Percentiles rank a stretch among this genome's conserved stretches.
Evolutionary conservation across 2,888 invertebrate genomes (phyloP).

Genomic region (Myopa tessellatipennis): DNA sequence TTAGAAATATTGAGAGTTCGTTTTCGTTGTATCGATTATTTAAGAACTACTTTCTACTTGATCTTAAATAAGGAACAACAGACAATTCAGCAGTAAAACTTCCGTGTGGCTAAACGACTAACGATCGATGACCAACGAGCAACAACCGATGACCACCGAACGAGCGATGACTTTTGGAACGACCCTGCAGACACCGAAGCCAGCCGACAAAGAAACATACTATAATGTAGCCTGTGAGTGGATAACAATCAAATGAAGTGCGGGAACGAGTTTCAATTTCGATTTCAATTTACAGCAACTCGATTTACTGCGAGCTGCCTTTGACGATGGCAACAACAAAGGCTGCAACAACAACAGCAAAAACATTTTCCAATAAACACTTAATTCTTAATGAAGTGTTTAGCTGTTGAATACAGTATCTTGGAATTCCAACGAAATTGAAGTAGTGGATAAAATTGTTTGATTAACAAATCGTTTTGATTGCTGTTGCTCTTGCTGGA

Average conservation of each 20-base stretch:
- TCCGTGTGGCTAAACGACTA: not conserved
- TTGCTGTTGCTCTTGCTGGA: slow-evolving; percentile 18
- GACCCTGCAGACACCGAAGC: not conserved
- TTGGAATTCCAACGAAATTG: slow-evolving; percentile 16
- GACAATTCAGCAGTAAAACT: not conserved
- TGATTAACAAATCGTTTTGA: slow-evolving; percentile 30
- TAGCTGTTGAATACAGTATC: slow-evolving; percentile 19
- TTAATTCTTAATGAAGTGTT: slow-evolving; percentile 27
- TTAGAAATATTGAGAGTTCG: too few relatives aligned
- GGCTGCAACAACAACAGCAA: slow-evolving; percentile 6
- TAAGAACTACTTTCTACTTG: too few relatives aligned
- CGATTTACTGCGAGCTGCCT: not conserved
- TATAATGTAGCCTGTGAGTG: slow-evolving; percentile 24
- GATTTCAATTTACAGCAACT: slow-evolving; percentile 14
- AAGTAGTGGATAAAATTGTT: slow-evolving; percentile 24
- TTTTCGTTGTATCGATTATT: too few relatives aligned
- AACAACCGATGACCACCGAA: not conserved
- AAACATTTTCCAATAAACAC: slow-evolving; percentile 17
- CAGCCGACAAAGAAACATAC: not conserved
- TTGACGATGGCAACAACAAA: slow-evolving; percentile 1
- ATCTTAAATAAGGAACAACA: too few relatives aligned
- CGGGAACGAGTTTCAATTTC: not conserved
- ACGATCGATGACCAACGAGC: not conserved
- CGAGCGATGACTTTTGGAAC: not conserved
- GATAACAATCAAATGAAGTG: slow-evolving; percentile 18